Evolutionary conservation across 2,113 vertebrate species (phyloP), one percentile per base, ranked within the genome.

Genomic region (Nothocercus nigrocapillus): DNA sequence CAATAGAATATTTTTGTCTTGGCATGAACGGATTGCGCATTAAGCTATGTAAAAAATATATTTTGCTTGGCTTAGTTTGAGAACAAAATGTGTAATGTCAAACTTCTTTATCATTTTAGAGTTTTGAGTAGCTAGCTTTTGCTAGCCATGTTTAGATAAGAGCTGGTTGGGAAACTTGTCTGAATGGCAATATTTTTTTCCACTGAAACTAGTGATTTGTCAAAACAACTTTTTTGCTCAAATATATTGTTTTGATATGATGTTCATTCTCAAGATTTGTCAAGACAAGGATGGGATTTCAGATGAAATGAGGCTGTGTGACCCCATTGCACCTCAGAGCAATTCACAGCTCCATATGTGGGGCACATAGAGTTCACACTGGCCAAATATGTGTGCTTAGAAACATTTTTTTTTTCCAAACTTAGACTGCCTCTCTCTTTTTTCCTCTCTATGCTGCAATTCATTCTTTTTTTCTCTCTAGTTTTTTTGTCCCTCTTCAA

Each of bases 151-250:
- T 49, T 92, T 92, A 38, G 62, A 44, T 68, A 59, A 62, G 38
- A 36, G 27, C 18, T 44, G 24, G 56, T 64, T 58, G 20, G 62
- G 34, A 73, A 84, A 66, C 38, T 69, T 89, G 69, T 61, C 84
- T 44, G 47, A 66, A 77, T 70, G 45, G 24, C 64, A 17, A 17
- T 38, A 15, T 64, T 95, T 87, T 95, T 87, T 95, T 85, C 28
- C 25, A 69, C 78, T 89, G 49, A 61, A 73, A 68, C 20, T 15
- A 82, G n/a, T 61, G 32, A 76, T 51, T 89, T 87, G 45, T 63
- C 32, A 87, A 63, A 91, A 67, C n/a, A 74, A 10, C 20, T 34
- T 80, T 70, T 74, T 74, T 32, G 3, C 59, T 77, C 51, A 45
- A 75, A 84, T 40, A 2, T 76, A 8, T 61, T 66, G 38, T 38